phyloP scores from a whole-genome alignment of 2,797 vertebrate genomes.

The Toxotes lorentzi region DNA sequence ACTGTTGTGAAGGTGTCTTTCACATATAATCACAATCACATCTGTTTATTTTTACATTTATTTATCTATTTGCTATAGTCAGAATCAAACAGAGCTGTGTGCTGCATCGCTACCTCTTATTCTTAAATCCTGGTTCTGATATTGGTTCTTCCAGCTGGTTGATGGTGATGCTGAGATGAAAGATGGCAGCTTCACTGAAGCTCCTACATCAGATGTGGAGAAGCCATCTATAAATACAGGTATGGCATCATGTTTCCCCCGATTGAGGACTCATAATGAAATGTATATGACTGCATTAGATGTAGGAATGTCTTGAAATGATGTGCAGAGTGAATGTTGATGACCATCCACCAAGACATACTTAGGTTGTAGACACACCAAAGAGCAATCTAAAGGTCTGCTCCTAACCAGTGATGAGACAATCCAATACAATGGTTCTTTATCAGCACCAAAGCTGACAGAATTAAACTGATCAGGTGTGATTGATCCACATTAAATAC shows the following conservation, averaged over 20 bases:
- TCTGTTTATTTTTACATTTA: background rate
- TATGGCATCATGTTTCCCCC: slow-evolving; percentile 25
- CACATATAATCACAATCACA: background rate
- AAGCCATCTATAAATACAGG: slow-evolving; percentile 39
- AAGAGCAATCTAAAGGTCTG: background rate
- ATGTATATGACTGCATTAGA: background rate
- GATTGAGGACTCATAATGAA: background rate
- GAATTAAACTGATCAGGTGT: background rate
- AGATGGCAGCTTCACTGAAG: slow-evolving; percentile 72
- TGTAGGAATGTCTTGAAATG: background rate
- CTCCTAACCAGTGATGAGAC: no score
- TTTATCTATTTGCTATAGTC: background rate
- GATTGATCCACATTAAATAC: background rate
- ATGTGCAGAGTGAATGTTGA: background rate
- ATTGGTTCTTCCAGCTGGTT: slow-evolving; percentile 53
- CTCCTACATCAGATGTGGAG: slow-evolving; percentile 13
- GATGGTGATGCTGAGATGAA: slow-evolving; percentile 59
- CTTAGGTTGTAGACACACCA: no score
- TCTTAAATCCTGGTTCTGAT: background rate
- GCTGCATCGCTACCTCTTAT: background rate
- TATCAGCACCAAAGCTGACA: background rate
- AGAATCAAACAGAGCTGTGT: background rate
- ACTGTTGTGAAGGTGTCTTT: background rate
- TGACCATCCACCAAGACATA: background rate
- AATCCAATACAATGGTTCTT: no score